Evolutionary conservation across 2,113 vertebrate genomes (phyloP).

Genomic region (Etheostoma cragini): DNA sequence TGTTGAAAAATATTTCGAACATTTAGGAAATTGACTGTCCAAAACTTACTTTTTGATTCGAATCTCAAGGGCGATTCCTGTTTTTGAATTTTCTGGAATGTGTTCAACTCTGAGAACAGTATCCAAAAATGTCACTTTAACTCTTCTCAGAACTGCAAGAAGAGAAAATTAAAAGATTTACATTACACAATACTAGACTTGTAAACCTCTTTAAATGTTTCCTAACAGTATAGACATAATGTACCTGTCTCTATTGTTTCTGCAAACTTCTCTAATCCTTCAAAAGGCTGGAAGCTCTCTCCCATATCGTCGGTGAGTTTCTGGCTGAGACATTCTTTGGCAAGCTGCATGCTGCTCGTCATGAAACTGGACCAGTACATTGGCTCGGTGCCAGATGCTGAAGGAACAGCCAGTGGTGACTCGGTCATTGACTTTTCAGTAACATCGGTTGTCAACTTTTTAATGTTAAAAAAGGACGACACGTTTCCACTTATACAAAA

Average conservation of each 20-base stretch:
- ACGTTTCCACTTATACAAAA: background rate
- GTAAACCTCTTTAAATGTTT: background rate
- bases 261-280: conserved; percentile 98
- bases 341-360: conserved; percentile 98
- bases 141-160: conserved; percentile 93
- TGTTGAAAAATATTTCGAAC: background rate
- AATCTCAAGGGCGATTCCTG: conserved; percentile 95
- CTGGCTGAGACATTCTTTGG: conserved; percentile 97
- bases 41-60: conserved; percentile 90
- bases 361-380: conserved; percentile 99
- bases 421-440: background rate
- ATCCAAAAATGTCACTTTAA: conserved; percentile 96
- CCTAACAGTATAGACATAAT: background rate
- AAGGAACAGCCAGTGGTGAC: conserved; percentile 27
- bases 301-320: conserved; percentile 95
- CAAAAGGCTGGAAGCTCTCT: conserved; percentile 95
- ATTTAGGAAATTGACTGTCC: background rate
- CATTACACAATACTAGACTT: background rate
- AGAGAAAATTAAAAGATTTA: conserved; percentile 32
- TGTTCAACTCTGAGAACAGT: conserved; percentile 95
- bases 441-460: background rate
- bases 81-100: conserved; percentile 96
- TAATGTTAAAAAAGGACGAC: background rate
- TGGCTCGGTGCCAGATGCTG: conserved; percentile 93
- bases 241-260: conserved; percentile 98